Evolutionary conservation across 2,113 vertebrate genomes (phyloP).

Genomic region (Perca fluviatilis): DNA sequence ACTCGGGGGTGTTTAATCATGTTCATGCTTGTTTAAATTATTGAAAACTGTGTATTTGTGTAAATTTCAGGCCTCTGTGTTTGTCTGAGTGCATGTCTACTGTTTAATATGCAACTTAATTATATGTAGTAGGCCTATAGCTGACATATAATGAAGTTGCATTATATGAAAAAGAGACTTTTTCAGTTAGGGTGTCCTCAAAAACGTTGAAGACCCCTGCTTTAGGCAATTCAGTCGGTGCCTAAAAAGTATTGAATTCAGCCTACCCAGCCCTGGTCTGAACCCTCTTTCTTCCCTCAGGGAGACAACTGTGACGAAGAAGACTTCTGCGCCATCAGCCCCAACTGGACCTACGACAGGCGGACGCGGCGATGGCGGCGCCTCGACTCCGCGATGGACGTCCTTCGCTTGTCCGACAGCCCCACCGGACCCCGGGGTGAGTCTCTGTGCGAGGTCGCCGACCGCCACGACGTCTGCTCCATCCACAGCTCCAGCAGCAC

Average conservation of each 20-base stretch:
- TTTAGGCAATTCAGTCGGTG: no score
- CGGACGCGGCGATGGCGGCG: conserved; percentile 84
- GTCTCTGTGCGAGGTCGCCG: conserved; percentile 57
- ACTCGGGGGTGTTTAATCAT: background rate
- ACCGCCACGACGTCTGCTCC: conserved; percentile 84
- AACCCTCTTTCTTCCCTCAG: conserved; percentile 69
- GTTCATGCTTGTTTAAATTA: background rate
- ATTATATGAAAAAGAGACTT: no score
- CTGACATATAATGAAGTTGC: no score
- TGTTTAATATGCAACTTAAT: background rate
- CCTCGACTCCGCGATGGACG: conserved; percentile 57
- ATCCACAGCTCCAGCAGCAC: conserved; percentile 87
- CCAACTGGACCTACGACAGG: conserved; percentile 88
- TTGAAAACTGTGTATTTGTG: background rate
- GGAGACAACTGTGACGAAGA: conserved; percentile 86
- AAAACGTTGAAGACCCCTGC: no score
- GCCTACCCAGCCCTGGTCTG: background rate
- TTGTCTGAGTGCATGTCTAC: background rate
- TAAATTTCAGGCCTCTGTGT: background rate
- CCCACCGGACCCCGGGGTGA: conserved; percentile 36
- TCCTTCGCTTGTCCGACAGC: conserved; percentile 49
- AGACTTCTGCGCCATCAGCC: conserved; percentile 89
- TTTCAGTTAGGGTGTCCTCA: no score
- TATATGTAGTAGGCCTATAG: no score
- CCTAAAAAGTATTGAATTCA: no score